Conservation (phyloP, 2,113 vertebrate genomes). For the Phylloscopus trochilus region DNA sequence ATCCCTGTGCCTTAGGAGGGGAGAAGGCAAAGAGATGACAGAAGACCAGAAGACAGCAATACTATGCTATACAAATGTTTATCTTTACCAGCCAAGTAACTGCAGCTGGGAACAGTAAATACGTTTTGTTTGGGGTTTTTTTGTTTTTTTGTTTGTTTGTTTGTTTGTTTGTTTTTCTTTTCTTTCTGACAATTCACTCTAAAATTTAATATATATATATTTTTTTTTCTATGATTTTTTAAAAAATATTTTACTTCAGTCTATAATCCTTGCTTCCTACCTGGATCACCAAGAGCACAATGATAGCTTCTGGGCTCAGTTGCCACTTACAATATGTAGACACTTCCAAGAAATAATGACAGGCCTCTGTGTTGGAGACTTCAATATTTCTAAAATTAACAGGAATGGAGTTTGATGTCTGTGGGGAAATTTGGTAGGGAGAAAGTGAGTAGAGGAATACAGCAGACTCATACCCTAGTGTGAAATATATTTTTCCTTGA, state of each 20-base stretch:
- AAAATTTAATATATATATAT: background rate
- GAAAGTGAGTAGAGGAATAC: background rate
- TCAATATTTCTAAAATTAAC: background rate
- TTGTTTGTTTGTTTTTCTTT: background rate
- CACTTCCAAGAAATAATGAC: background rate
- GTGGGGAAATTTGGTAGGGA: background rate
- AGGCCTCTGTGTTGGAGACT: background rate
- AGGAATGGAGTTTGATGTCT: background rate
- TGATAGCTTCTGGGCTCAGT: background rate
- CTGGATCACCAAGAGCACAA: background rate
- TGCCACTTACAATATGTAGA: background rate
- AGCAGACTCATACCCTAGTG: fast-evolving
- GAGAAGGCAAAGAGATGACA: background rate
- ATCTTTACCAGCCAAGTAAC: background rate
- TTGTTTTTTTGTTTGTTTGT: background rate
- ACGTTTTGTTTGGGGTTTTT: background rate
- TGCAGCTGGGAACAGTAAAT: background rate
- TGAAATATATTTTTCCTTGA: background rate
- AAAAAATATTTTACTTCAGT: background rate
- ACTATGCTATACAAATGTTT: background rate
- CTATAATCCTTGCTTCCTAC: background rate
- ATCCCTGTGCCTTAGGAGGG: background rate
- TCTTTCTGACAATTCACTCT: background rate
- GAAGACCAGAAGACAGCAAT: background rate
- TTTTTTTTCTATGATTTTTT: background rate